phyloP scores from a whole-genome alignment of 1,140 invertebrate species.

The Dreissena polymorpha region DNA sequence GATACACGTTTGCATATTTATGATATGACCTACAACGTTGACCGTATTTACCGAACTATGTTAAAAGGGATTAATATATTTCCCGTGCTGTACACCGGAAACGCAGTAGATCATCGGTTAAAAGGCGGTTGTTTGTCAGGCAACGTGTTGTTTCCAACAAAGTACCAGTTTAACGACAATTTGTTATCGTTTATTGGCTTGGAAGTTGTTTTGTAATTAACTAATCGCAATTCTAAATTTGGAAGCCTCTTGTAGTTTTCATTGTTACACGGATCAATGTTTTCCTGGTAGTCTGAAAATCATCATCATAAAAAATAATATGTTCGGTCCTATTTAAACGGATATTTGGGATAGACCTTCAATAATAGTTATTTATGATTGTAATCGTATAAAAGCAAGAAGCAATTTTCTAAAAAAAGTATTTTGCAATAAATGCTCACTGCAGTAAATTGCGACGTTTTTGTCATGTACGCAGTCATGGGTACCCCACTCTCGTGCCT shows the following conservation, averaged over 20 bases:
- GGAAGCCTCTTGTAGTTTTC: not conserved
- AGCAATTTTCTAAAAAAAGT: no score
- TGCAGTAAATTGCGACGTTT: not conserved
- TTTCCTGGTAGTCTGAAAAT: slow-evolving; percentile 6
- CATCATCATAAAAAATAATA: no score
- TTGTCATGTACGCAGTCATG: not conserved
- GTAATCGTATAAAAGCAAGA: no score
- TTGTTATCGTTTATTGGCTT: not conserved
- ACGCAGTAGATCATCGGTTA: not conserved
- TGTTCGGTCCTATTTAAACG: no score
- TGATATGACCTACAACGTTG: not conserved
- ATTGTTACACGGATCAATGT: not conserved
- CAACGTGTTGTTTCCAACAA: no score
- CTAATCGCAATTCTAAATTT: not conserved
- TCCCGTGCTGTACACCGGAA: not conserved
- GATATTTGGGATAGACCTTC: no score
- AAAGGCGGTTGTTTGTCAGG: not conserved
- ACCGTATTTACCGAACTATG: not conserved
- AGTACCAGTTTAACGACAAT: not conserved
- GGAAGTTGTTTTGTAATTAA: not conserved
- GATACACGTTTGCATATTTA: not conserved
- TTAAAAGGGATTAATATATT: no score
- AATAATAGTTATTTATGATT: no score
- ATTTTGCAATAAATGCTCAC: not conserved
- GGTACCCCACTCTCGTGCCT: not conserved